phyloP scores from a whole-genome alignment of 2,113 vertebrate species.

The Mesocricetus auratus region DNA sequence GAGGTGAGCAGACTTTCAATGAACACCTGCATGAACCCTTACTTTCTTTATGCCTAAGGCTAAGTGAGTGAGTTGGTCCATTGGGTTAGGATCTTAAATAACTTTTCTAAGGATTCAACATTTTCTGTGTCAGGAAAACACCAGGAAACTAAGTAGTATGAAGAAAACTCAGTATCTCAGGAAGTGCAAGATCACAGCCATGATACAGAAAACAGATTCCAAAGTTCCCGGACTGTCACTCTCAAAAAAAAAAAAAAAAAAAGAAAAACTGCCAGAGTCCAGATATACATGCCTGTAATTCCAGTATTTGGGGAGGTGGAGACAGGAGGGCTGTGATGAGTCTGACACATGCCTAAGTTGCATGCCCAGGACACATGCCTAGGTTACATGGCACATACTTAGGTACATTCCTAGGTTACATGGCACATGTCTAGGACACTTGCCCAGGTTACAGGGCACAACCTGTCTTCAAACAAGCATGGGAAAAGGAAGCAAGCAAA shows the following conservation, averaged over 20 bases:
- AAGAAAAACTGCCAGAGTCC: not conserved
- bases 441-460: not conserved
- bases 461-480: not conserved
- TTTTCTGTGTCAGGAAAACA: conserved; percentile 32
- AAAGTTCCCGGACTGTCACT: not conserved
- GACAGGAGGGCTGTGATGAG: not conserved
- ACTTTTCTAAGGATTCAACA: conserved; percentile 41
- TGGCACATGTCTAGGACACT: not conserved
- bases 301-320: not conserved
- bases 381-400: not conserved
- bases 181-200: not conserved
- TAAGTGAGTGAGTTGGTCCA: not conserved
- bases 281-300: not conserved
- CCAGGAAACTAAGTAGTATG: not conserved
- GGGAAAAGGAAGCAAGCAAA: not conserved
- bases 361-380: not conserved
- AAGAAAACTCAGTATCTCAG: not conserved
- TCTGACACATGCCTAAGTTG: no score
- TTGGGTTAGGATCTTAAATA: not conserved
- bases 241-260: not conserved
- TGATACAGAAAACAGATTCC: not conserved
- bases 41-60: not conserved
- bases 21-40: not conserved
- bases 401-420: not conserved
- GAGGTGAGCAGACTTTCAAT: not conserved